phyloP scores from a whole-genome alignment of 2,888 invertebrate species.

The Octodonta nipae region DNA sequence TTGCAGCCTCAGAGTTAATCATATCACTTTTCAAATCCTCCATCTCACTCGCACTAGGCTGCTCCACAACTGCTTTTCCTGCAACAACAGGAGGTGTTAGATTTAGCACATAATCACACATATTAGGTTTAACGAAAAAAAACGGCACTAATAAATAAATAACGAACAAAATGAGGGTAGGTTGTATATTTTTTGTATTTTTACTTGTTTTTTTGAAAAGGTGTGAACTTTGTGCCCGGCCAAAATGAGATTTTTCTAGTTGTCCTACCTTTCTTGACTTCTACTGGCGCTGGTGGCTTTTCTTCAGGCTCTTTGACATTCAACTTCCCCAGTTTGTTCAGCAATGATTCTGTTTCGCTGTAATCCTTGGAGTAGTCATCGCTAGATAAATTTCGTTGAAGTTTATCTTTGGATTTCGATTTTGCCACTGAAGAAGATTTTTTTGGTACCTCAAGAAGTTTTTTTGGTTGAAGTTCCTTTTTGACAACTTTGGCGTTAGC shows the following conservation, averaged over 20 bases:
- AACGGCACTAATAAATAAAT: constrained; percentile 11
- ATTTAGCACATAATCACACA: constrained; percentile 1
- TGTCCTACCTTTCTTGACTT: constrained; percentile 49
- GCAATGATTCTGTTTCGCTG: constrained; percentile 34
- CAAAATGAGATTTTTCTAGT: constrained; percentile 61
- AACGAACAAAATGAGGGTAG: constrained; percentile 10
- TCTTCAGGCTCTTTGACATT: constrained; percentile 15
- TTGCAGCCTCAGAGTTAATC: too few relatives aligned
- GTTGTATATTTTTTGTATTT: too few relatives aligned
- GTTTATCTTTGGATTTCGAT: constrained; percentile 9
- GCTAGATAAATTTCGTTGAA: constrained; percentile 24
- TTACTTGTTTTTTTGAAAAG: constrained; percentile 21
- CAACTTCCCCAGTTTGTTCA: constrained; percentile 29
- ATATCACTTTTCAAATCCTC: constrained; percentile 2
- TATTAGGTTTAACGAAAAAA: constrained; percentile 15
- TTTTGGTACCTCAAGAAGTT: constrained; percentile 6
- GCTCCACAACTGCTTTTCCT: constrained; percentile 13
- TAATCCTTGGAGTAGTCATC: constrained; percentile 33
- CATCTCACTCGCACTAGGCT: constrained; percentile 4
- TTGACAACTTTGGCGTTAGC: constrained; percentile 17
- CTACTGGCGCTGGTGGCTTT: constrained; percentile 4
- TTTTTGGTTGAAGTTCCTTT: constrained; percentile 8
- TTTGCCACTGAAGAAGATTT: constrained; percentile 10
- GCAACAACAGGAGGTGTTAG: constrained; percentile 16
- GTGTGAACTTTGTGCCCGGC: constrained; percentile 52